Evolutionary conservation across 1,140 invertebrate species (phyloP), one percentile per base, ranked within the genome.

Genomic region (Orchesella cincta): DNA sequence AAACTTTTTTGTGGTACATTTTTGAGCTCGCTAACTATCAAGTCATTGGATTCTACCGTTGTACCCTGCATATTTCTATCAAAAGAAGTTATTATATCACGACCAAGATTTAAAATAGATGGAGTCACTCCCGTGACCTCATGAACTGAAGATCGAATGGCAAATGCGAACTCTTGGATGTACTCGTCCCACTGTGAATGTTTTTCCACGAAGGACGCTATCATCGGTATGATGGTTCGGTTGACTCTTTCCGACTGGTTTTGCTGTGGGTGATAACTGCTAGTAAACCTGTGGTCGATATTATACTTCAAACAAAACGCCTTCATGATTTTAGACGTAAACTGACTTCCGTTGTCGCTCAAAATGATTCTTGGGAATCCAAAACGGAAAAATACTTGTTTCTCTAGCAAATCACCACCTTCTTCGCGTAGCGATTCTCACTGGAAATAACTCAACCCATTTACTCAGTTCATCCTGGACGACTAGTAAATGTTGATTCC

Each of bases 191-290:
- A 87, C 1, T 74, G 33, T 1, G 51, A 29, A 71, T 87, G 85
- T 35, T n/a, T n/a, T n/a, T 82, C 79, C 0, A 87, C 82, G 20
- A 84, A 83, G 0, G 85, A 84, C 0, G 81, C 74, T 0, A 87
- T 77, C 80, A 84, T 84, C 1, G 82, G 79, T 75, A 87, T 86
- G 1, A 88, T 26, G 29, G 85, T 84, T 20, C 84, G 57, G 74
- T 88, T 88, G 3, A 84, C 84, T 31, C 86, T 75, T 79, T 88
- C 87, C 0, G 84, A 83, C 0, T 83, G 83, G 73, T 88, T 87
- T 0, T 84, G 80, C 70, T 85, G 82, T 3, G 86, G 84, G 76
- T 86, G 85, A 76, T 87, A 87, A 0, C 82, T 33, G 0, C 84
- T 82, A 0, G 80, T 82, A 28, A 81, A 83, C 1, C n/a, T 20